Evolutionary conservation across 1,140 invertebrate species (phyloP), one percentile per base, ranked within the genome.

Genomic region (Chelonus insularis): DNA sequence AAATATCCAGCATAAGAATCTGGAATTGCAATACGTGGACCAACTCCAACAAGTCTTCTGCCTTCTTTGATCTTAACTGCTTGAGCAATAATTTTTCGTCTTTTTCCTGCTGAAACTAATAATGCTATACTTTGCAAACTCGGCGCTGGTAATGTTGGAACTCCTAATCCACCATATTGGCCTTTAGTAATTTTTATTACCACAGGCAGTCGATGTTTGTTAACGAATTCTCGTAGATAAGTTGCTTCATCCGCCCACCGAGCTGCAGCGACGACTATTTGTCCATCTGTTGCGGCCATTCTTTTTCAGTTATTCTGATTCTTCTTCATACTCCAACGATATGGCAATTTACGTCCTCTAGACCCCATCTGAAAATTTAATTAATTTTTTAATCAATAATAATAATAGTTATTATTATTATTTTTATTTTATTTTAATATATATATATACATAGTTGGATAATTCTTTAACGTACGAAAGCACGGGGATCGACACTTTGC

Each of bases 151-250:
- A 94, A 77, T 0, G 92, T 92, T 4, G 93, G 91, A 12, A 93
- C 91, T 3, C 94, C 94, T 9, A 96, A 84, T 20, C 90, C 90
- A 56, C 91, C 89, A 82, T 95, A 96, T 74, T 95, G 93, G 56
- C 94, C 94, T 81, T 96, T 95, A 60, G 92, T 89, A 66, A 97
- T 92, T 81, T 94, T 94, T 57, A 91, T 92, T 63, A 96, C 88
- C 65, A 87, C 89, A 6, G 95, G 94, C 51, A 95, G 81, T 45
- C 88, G 85, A 65, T 90, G 86, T 71, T 92, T 93, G 68, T 86
- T 84, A 23, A 92, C 86, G 73, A 92, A 91, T 71, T 95, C 92
- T 64, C 89, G 86, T 14, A 95, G 83, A 69, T 91, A 89, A 62
- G 86, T 86, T 5, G 87, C 87, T 68, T 92, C 90, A 68, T 93